Evolutionary conservation across 2,113 vertebrate genomes (phyloP).

Genomic region (Ceyx melanurus): DNA sequence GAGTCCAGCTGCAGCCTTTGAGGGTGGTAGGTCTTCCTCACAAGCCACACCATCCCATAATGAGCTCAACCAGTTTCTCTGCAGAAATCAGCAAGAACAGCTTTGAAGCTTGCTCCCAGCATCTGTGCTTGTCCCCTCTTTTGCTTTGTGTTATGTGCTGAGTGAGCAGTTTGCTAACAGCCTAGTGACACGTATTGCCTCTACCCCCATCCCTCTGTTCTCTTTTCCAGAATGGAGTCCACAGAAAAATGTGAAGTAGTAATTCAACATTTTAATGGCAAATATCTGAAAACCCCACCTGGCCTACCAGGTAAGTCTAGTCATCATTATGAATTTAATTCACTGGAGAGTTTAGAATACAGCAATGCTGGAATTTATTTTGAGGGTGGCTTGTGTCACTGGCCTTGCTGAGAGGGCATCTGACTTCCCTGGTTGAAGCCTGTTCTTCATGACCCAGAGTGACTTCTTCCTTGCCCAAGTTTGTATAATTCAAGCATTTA

Average conservation of each 20-base stretch:
- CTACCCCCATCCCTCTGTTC: conserved; percentile 2
- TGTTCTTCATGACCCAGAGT: not conserved
- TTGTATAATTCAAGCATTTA: not conserved
- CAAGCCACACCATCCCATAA: not conserved
- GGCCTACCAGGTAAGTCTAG: conserved; percentile 83
- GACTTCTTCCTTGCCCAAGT: not conserved
- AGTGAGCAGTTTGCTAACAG: not conserved
- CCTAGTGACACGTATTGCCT: not conserved
- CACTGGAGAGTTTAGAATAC: not conserved
- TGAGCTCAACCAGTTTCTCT: not conserved
- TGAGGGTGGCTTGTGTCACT: not conserved
- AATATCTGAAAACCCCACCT: conserved; percentile 87
- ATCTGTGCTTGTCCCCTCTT: conserved; percentile 18
- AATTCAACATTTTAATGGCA: conserved; percentile 88
- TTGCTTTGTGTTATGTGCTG: not conserved
- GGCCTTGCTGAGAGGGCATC: not conserved
- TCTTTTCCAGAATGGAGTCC: conserved; percentile 83
- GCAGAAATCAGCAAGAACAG: conserved; percentile 1
- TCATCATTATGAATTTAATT: not conserved
- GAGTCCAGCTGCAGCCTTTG: not conserved
- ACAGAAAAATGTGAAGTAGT: conserved; percentile 91
- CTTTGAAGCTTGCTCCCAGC: conserved; percentile 32
- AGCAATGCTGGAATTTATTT: not conserved
- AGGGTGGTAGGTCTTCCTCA: not conserved
- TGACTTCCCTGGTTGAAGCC: not conserved